Conservation (phyloP, 2,797 vertebrate genomes). For the Sebastolobus alascanus region DNA sequence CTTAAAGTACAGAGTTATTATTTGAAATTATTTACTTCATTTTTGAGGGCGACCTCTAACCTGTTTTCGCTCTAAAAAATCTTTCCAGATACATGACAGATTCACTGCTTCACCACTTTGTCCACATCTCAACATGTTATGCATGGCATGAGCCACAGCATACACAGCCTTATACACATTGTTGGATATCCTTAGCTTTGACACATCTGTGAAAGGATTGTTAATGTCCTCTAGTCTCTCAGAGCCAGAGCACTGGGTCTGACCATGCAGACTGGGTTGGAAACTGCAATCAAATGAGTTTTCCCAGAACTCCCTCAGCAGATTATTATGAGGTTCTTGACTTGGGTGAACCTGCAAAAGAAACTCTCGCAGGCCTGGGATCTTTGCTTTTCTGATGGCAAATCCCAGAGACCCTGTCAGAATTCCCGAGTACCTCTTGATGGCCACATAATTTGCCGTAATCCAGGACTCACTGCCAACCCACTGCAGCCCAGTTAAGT, state of each 20-base stretch:
- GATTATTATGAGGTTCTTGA: slow-evolving; percentile 66
- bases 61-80: slow-evolving; percentile 62
- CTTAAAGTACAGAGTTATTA: too few species aligned
- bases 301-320: slow-evolving; percentile 86
- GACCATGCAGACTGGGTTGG: slow-evolving; percentile 19
- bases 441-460: slow-evolving; percentile 77
- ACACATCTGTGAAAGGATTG: slow-evolving; percentile 83
- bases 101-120: slow-evolving; percentile 30
- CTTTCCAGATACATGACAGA: slow-evolving; percentile 55
- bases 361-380: slow-evolving; percentile 81
- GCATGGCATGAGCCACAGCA: slow-evolving; percentile 79
- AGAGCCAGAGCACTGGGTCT: slow-evolving; percentile 76
- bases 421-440: slow-evolving; percentile 64
- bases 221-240: slow-evolving; percentile 76
- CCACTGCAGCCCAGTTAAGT: slow-evolving; percentile 84
- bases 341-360: slow-evolving; percentile 78
- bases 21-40: not conserved
- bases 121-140: slow-evolving; percentile 72
- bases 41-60: slow-evolving; percentile 48
- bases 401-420: slow-evolving; percentile 84
- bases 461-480: slow-evolving; percentile 88
- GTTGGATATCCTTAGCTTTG: slow-evolving; percentile 83
- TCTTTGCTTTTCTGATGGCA: slow-evolving; percentile 78
- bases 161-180: slow-evolving; percentile 86
- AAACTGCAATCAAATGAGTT: slow-evolving; percentile 80